These are phyloP conservation scores for Phoxinus dragarum DNA, from an alignment of 2,797 vertebrate species.

Conservation along the genomic window DNA sequence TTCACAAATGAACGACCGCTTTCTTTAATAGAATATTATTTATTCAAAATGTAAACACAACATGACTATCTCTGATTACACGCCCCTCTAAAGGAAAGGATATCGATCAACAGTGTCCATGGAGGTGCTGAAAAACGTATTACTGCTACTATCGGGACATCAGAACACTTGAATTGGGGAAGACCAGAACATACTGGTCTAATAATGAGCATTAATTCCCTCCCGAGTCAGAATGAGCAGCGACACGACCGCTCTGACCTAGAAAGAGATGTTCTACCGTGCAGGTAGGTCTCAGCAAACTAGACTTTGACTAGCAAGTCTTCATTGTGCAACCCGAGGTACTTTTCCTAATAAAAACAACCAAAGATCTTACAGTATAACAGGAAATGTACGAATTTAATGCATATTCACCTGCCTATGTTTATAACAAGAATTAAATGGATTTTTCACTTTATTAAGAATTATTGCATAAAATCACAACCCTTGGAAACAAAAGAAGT, in stretches of 20 bases:
- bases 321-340: background rate
- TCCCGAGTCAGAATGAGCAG: background rate
- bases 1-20: background rate
- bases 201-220: background rate
- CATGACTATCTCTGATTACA: constrained; percentile 40
- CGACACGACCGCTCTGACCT: background rate
- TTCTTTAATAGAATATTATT: constrained; percentile 51
- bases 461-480: constrained; percentile 64
- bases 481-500: constrained; percentile 43
- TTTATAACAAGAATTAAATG: constrained; percentile 52
- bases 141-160: constrained; percentile 12
- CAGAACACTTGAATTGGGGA: background rate
- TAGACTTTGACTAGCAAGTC: constrained; percentile 7
- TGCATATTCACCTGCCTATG: constrained; percentile 24
- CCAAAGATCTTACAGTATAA: constrained; percentile 10
- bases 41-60: constrained; percentile 59
- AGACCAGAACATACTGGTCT: constrained; percentile 21
- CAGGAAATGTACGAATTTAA: constrained; percentile 24
- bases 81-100: constrained; percentile 42
- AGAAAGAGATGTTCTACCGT: constrained; percentile 15
- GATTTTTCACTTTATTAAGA: constrained; percentile 53
- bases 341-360: constrained; percentile 13
- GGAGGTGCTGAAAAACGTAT: constrained; percentile 29
- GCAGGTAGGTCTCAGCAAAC: constrained; percentile 19
- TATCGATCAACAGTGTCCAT: constrained; percentile 32